Percentiles rank a stretch among this genome's conserved stretches.
phyloP scores from a whole-genome alignment of 2,797 vertebrate species.

The Danio aesculapii region DNA sequence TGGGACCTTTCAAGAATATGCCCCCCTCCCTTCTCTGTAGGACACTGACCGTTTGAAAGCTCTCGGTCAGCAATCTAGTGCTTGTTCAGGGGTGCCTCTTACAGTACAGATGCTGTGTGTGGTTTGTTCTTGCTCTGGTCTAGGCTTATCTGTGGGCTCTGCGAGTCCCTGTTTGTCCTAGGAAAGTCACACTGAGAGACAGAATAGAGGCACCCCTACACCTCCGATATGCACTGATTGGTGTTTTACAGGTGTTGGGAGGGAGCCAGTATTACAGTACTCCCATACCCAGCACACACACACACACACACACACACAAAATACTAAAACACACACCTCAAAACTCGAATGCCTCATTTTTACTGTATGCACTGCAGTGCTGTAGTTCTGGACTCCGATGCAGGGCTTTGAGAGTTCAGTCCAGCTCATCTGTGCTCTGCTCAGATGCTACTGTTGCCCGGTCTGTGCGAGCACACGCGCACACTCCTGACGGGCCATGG shows the following conservation, averaged over 20 bases:
- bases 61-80: constrained; percentile 5
- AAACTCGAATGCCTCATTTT: constrained; percentile 83
- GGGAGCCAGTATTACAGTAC: constrained; percentile 52
- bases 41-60: constrained; percentile 16
- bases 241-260: constrained; percentile 39
- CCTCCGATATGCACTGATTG: constrained; percentile 48
- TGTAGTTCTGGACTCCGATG: constrained; percentile 71
- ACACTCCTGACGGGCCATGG: constrained; percentile 40
- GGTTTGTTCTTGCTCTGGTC: constrained; percentile 68
- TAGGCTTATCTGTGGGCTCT: constrained; percentile 60
- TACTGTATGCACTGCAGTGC: constrained; percentile 76
- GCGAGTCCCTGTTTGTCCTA: constrained; percentile 69
- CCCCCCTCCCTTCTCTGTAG: constrained; percentile 47
- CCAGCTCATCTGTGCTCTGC: constrained; percentile 47
- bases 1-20: constrained; percentile 46
- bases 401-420: constrained; percentile 70
- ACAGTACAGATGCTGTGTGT: constrained; percentile 15
- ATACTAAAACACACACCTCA: constrained; percentile 63
- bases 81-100: constrained; percentile 37
- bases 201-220: constrained; percentile 16
- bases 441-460: constrained; percentile 54
- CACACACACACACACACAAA: constrained; percentile 42
- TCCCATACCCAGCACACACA: constrained; percentile 44
- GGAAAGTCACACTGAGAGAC: constrained; percentile 59
- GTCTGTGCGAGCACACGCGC: constrained; percentile 37